Conservation (phyloP, 2,113 vertebrate genomes). For the Bubo bubo region DNA sequence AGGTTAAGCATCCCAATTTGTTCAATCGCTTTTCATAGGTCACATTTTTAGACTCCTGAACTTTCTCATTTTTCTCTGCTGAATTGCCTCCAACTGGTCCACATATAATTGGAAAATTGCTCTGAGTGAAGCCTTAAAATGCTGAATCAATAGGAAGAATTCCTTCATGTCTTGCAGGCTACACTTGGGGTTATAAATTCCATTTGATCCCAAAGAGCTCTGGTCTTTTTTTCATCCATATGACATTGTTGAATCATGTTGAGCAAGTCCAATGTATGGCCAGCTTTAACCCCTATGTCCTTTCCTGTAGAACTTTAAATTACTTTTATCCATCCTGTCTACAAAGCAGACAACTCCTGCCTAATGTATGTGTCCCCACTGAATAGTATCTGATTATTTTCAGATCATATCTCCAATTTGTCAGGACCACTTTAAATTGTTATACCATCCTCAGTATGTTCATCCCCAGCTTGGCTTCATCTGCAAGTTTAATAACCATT, state of each 20-base stretch:
- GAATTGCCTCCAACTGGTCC: neutral
- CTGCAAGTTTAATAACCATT: neutral
- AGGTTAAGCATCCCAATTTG: conserved; percentile 15
- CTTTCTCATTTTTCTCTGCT: conserved; percentile 40
- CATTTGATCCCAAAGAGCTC: neutral
- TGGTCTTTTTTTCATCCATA: neutral
- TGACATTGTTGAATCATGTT: neutral
- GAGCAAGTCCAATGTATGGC: neutral
- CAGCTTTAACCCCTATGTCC: neutral
- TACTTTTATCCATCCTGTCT: neutral
- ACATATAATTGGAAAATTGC: conserved; percentile 40
- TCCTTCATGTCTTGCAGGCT: conserved; percentile 7
- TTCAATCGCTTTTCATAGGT: neutral
- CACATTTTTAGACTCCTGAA: neutral
- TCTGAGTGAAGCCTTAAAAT: conserved; percentile 28
- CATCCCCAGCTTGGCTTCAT: neutral
- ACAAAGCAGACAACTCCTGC: neutral
- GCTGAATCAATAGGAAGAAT: conserved; percentile 29
- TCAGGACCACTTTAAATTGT: neutral
- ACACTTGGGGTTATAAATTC: neutral
- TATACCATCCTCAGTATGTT: neutral
- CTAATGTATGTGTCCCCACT: neutral
- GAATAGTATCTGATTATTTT: neutral
- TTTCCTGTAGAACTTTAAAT: neutral
- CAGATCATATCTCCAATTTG: neutral